Percentiles rank a stretch among this genome's conserved stretches.
Evolutionary conservation across 2,888 invertebrate species (phyloP).

Genomic region (Odiellus spinosus): DNA sequence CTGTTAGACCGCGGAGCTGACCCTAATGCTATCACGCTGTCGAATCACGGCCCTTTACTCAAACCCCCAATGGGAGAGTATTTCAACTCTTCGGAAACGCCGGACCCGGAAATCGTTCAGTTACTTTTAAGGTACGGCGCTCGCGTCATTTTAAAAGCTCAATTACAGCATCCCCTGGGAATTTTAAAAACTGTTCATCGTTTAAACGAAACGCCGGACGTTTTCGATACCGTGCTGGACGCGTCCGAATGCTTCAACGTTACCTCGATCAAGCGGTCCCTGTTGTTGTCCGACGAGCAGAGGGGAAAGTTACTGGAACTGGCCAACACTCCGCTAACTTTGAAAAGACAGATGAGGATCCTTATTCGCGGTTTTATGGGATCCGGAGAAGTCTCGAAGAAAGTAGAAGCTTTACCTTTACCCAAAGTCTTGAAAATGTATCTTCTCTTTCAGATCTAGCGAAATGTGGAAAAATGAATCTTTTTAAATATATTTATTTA

Average conservation of each 20-base stretch:
- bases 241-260: conserved; percentile 61
- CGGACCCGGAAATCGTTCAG: conserved; percentile 46
- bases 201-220: conserved; percentile 34
- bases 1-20: conserved; percentile 34
- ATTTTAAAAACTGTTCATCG: conserved; percentile 61
- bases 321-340: conserved; percentile 45
- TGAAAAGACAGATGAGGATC: conserved; percentile 48
- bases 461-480: no score
- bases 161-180: conserved; percentile 66
- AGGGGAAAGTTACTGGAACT: conserved; percentile 44
- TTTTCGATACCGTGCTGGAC: conserved; percentile 46
- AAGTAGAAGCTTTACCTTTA: conserved; percentile 42
- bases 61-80: conserved; percentile 68
- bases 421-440: conserved; percentile 50
- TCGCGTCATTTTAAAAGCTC: conserved; percentile 37
- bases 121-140: conserved; percentile 60
- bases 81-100: conserved; percentile 49
- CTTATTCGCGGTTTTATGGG: conserved; percentile 43
- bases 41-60: conserved; percentile 50
- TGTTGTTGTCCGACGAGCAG: conserved; percentile 45
- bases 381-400: conserved; percentile 13
- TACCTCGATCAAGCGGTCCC: conserved; percentile 59
- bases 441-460: conserved; percentile 44
- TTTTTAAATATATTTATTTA: no score
- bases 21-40: conserved; percentile 48